These are phyloP conservation scores for Semnornis frantzii DNA, from an alignment of 2,113 vertebrate genomes.

Conservation along the genomic window DNA sequence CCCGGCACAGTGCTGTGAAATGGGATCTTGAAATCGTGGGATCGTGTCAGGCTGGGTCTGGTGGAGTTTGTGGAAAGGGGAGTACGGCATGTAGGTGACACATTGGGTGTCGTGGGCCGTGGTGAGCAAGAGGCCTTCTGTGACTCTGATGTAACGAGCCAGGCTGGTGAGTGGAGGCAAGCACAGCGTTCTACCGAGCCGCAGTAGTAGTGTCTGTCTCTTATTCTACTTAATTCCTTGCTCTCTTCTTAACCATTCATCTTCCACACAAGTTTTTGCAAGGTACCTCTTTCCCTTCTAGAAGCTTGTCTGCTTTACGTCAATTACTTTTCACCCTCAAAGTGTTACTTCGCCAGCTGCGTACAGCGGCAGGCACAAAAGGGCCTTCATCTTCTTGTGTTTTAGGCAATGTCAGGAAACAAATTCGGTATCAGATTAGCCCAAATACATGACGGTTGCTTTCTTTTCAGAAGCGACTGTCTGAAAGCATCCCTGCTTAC, in stretches of 20 bases:
- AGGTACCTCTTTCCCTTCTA: not conserved
- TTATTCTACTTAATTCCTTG: no score
- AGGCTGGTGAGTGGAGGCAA: not conserved
- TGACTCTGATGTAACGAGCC: accelerated
- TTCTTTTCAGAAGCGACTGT: not conserved
- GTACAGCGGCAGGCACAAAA: accelerated
- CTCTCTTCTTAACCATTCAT: accelerated
- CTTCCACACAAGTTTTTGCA: not conserved
- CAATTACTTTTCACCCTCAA: no score
- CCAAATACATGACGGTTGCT: accelerated
- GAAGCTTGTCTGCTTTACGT: accelerated
- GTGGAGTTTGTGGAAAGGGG: not conserved
- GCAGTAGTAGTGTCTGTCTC: accelerated
- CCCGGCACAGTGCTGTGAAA: accelerated
- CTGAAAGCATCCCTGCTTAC: not conserved
- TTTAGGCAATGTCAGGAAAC: not conserved
- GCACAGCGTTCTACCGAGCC: accelerated
- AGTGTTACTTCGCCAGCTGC: no score
- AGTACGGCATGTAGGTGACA: accelerated
- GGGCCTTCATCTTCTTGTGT: not conserved
- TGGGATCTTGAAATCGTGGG: not conserved
- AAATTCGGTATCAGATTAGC: accelerated
- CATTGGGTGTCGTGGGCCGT: accelerated
- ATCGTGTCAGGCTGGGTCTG: not conserved
- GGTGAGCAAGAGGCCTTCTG: accelerated